Evolutionary conservation across 2,888 invertebrate genomes (phyloP).

Genomic region (Oscheius myriophilus): DNA sequence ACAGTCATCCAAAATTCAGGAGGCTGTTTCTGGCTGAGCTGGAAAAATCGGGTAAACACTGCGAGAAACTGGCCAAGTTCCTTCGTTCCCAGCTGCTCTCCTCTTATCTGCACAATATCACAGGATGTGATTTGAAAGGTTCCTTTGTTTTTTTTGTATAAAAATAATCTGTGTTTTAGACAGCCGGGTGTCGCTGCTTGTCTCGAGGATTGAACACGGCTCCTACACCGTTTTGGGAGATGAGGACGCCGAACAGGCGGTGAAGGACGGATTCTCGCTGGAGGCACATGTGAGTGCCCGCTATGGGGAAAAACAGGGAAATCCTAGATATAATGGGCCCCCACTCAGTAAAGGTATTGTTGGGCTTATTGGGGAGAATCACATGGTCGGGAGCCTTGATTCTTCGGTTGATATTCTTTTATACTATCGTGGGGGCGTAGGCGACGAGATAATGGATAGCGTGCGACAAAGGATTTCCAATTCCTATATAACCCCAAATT

Average conservation of each 20-base stretch:
- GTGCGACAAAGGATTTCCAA: too few relatives aligned
- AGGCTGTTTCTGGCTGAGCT: not conserved
- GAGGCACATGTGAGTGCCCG: conserved; percentile 35
- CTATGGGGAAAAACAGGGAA: not conserved
- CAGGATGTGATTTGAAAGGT: conserved; percentile 19
- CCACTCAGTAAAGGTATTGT: too few relatives aligned
- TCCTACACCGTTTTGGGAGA: conserved; percentile 59
- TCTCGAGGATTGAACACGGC: conserved; percentile 52
- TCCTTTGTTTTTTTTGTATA: not conserved
- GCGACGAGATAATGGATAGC: too few relatives aligned
- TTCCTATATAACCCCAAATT: too few relatives aligned
- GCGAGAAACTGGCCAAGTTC: not conserved
- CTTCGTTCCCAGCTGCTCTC: not conserved
- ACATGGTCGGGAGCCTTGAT: too few relatives aligned
- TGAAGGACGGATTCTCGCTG: conserved; percentile 41
- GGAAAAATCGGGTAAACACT: not conserved
- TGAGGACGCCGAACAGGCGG: conserved; percentile 45
- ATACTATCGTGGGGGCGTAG: too few relatives aligned
- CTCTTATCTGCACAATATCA: not conserved
- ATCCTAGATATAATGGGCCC: too few relatives aligned
- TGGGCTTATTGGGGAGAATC: too few relatives aligned
- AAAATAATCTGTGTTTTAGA: conserved; percentile 26
- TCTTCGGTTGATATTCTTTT: too few relatives aligned
- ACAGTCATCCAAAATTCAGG: not conserved
- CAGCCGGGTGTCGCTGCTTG: conserved; percentile 34